These are phyloP conservation scores for Halcyon badia DNA, from an alignment of 2,797 vertebrate genomes.

Conservation along the genomic window DNA sequence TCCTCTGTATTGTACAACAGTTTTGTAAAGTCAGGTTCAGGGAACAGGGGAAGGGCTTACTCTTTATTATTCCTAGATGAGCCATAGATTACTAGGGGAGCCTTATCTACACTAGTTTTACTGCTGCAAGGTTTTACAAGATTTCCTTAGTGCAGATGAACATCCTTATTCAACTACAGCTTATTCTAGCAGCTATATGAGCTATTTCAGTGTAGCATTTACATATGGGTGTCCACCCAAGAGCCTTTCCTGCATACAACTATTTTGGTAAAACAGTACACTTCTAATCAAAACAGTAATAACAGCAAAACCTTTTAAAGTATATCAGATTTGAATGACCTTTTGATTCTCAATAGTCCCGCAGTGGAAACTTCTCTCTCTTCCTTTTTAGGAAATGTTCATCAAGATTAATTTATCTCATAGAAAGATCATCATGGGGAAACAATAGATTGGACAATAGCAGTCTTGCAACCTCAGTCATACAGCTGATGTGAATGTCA, in stretches of 20 bases:
- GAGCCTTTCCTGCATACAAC: constrained; percentile 9
- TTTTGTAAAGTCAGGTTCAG: neutral
- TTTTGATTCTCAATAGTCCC: constrained; percentile 48
- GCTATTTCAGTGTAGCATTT: neutral
- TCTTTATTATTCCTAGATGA: neutral
- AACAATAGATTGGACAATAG: constrained; percentile 50
- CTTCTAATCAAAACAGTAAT: constrained; percentile 11
- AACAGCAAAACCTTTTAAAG: neutral
- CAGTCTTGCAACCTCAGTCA: neutral
- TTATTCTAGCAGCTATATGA: neutral
- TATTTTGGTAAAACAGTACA: constrained; percentile 23
- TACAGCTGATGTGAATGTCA: neutral
- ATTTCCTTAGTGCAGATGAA: neutral
- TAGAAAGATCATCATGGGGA: constrained; percentile 2
- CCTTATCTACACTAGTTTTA: neutral
- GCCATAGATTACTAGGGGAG: neutral
- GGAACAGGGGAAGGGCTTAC: neutral
- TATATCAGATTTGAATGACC: constrained; percentile 54
- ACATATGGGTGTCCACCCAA: neutral
- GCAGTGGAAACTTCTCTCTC: constrained; percentile 32
- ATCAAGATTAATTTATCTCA: constrained; percentile 46
- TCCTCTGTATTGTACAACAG: neutral
- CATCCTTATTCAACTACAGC: neutral
- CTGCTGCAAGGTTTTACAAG: neutral
- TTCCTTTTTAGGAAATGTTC: constrained; percentile 47